Conservation (phyloP, 2,113 vertebrate species). For the Pyxicephalus adspersus region DNA sequence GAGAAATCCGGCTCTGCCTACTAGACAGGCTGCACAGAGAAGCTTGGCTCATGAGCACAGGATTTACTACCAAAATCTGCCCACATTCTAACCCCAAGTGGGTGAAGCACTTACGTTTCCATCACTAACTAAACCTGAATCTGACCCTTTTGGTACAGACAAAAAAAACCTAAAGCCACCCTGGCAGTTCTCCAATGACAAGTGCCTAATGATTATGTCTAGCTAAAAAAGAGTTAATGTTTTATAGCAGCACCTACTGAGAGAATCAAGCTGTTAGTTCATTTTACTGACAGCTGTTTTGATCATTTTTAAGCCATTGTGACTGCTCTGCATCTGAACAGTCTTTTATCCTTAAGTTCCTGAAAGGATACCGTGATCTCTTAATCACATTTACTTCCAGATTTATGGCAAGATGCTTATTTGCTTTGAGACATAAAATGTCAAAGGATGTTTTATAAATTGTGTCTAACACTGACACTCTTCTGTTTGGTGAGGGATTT, state of each 20-base stretch:
- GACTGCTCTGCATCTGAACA: slow-evolving; percentile 35
- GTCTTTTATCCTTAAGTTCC: slow-evolving; percentile 69
- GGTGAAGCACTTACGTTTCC: too few relatives aligned
- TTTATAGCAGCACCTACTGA: slow-evolving; percentile 64
- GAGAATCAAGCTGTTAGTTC: slow-evolving; percentile 60
- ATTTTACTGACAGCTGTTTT: slow-evolving; percentile 67
- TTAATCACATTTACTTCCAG: slow-evolving; percentile 73
- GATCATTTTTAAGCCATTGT: slow-evolving; percentile 65
- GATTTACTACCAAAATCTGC: too few relatives aligned
- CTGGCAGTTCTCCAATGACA: too few relatives aligned
- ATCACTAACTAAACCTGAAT: too few relatives aligned
- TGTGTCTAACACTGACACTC: slow-evolving; percentile 70
- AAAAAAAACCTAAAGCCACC: too few relatives aligned
- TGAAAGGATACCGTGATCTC: slow-evolving; percentile 67
- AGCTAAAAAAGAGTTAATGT: slow-evolving; percentile 32
- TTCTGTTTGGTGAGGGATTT: slow-evolving; percentile 75
- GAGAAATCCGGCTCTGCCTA: too few relatives aligned
- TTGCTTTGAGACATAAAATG: slow-evolving; percentile 74
- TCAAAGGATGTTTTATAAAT: slow-evolving; percentile 80
- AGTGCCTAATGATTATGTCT: neutral
- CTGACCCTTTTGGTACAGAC: too few relatives aligned
- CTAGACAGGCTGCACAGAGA: too few relatives aligned
- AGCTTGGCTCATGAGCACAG: too few relatives aligned
- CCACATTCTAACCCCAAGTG: too few relatives aligned
- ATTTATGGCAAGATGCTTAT: slow-evolving; percentile 78